These are phyloP conservation scores for Melanogrammus aeglefinus DNA, from an alignment of 2,797 vertebrate genomes.

Conservation along the genomic window DNA sequence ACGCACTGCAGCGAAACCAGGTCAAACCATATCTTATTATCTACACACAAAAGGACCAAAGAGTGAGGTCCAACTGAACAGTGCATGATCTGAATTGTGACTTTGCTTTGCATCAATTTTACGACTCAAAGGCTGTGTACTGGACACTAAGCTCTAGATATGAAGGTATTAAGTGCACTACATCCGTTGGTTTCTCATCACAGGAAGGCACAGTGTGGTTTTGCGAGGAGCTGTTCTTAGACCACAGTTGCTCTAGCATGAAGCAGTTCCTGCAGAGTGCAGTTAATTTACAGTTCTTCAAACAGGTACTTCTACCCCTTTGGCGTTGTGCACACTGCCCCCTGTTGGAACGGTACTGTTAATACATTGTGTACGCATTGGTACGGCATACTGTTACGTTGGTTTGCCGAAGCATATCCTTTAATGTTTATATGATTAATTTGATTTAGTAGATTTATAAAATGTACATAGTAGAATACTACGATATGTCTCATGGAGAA, in stretches of 20 bases:
- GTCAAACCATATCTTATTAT: constrained; percentile 56
- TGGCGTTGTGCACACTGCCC: background rate
- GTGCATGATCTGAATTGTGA: too few relatives aligned
- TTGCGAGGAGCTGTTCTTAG: constrained; percentile 78
- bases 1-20: constrained; percentile 68
- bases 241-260: constrained; percentile 77
- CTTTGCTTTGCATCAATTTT: background rate
- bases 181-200: constrained; percentile 13
- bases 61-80: background rate
- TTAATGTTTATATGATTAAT: background rate
- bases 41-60: background rate
- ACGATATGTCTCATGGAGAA: background rate
- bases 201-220: constrained; percentile 79
- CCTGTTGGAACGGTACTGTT: background rate
- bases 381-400: background rate
- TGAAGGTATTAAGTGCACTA: background rate
- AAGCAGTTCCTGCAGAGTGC: constrained; percentile 81
- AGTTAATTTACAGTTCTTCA: constrained; percentile 87
- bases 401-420: background rate
- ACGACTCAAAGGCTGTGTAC: background rate
- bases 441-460: too few relatives aligned
- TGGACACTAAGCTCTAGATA: background rate
- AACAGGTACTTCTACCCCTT: constrained; percentile 72
- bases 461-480: too few relatives aligned
- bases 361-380: background rate